Conservation (phyloP, 2,888 invertebrate species). For the Encarsia formosa region DNA sequence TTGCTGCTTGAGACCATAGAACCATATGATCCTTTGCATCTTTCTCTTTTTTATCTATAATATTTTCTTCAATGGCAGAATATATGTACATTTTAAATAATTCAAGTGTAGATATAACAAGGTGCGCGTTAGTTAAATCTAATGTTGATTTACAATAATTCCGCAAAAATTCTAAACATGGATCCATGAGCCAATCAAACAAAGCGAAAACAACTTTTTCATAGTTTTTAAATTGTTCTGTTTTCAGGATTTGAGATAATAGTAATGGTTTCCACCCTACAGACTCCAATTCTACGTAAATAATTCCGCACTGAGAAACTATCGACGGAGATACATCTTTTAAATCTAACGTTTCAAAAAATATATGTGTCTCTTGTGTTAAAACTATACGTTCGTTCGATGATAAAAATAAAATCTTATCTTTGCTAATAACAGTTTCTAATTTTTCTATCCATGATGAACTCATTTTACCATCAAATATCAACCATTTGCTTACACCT, state of each 20-base stretch:
- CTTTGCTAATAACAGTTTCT: conserved; percentile 58
- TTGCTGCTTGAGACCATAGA: conserved; percentile 55
- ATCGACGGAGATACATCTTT: conserved; percentile 57
- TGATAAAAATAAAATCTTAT: conserved; percentile 56
- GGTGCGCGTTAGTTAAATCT: conserved; percentile 44
- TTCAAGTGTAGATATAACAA: conserved; percentile 44
- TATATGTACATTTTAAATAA: conserved; percentile 46
- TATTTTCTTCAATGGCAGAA: conserved; percentile 39
- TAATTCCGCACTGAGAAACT: conserved; percentile 62
- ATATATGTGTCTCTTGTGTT: conserved; percentile 54
- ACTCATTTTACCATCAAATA: conserved; percentile 62
- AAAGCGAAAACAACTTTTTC: conserved; percentile 41
- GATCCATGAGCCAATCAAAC: conserved; percentile 58
- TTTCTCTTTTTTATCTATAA: conserved; percentile 40
- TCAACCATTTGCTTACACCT: conserved; percentile 56
- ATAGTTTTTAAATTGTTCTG: conserved; percentile 34
- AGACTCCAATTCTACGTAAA: conserved; percentile 58
- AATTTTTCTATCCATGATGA: conserved; percentile 60
- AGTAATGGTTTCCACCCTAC: conserved; percentile 58
- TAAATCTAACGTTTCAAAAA: conserved; percentile 61
- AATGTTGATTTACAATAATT: conserved; percentile 50
- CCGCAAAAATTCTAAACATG: conserved; percentile 55
- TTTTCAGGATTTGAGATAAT: conserved; percentile 29
- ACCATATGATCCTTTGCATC: conserved; percentile 48
- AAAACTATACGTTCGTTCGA: conserved; percentile 60